Evolutionary conservation across 1,140 invertebrate genomes (phyloP).

Genomic region (Pseudobourletiella spinata): DNA sequence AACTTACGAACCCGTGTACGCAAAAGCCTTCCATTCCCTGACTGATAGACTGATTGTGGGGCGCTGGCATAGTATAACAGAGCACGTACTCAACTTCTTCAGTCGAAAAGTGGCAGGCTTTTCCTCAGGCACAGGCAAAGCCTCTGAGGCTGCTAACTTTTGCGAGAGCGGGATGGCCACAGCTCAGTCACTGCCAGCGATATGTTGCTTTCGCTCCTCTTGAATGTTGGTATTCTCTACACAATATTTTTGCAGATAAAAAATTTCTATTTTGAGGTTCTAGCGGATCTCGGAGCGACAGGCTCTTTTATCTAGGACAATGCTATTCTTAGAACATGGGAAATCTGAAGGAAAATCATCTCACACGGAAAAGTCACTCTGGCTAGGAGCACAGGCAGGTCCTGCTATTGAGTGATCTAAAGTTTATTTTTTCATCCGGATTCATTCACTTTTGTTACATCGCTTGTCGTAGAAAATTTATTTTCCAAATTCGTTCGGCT

Average conservation of each 20-base stretch:
- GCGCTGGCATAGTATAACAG: too few relatives aligned
- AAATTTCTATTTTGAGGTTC: constrained; percentile 5
- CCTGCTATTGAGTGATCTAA: background rate
- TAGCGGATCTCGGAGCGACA: background rate
- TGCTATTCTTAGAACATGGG: background rate
- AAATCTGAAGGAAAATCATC: background rate
- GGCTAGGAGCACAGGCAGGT: background rate
- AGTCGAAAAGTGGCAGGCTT: too few relatives aligned
- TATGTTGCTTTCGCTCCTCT: too few relatives aligned
- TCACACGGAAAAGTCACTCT: background rate
- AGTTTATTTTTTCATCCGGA: background rate
- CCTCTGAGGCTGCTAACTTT: too few relatives aligned
- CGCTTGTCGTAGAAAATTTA: background rate
- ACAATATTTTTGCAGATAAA: background rate
- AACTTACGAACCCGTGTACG: too few relatives aligned
- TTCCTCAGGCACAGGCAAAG: too few relatives aligned
- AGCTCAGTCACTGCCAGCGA: too few relatives aligned
- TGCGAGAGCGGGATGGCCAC: too few relatives aligned
- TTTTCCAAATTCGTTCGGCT: background rate
- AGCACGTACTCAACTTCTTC: too few relatives aligned
- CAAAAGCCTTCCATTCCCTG: too few relatives aligned
- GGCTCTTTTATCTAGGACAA: constrained; percentile 3
- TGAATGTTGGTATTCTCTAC: too few relatives aligned
- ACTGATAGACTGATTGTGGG: too few relatives aligned
- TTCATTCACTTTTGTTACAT: background rate